Evolutionary conservation across 2,888 invertebrate species (phyloP).

Genomic region (Parascotia fuliginaria): DNA sequence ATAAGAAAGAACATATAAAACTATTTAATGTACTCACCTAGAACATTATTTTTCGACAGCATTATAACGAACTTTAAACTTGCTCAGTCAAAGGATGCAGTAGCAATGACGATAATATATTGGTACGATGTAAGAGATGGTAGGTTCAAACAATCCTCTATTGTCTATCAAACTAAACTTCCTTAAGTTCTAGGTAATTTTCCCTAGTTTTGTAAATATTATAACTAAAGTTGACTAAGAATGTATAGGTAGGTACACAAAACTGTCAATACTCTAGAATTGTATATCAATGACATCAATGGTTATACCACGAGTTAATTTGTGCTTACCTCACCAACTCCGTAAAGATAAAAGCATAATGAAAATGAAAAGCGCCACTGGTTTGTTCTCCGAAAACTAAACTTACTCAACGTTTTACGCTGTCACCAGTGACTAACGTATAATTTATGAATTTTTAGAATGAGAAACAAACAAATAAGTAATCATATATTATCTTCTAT

Average conservation of each 20-base stretch:
- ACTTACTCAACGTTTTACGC: no score
- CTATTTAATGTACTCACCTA: constrained; percentile 39
- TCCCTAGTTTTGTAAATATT: constrained; percentile 30
- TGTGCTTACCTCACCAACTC: no score
- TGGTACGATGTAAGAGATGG: constrained; percentile 3
- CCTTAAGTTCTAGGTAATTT: constrained; percentile 25
- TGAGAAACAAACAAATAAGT: no score
- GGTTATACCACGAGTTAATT: no score
- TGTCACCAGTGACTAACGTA: no score
- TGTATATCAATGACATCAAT: neutral
- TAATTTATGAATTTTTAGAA: no score
- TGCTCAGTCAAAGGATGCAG: constrained; percentile 25
- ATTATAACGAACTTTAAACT: constrained; percentile 18
- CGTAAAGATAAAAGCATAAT: no score
- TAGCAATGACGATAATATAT: constrained; percentile 25
- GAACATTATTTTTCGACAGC: constrained; percentile 24
- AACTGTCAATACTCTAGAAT: neutral
- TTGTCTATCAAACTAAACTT: constrained; percentile 41
- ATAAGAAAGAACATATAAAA: no score
- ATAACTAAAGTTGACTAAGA: neutral
- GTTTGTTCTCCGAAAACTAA: no score
- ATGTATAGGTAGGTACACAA: no score
- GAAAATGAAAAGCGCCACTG: no score
- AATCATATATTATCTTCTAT: no score
- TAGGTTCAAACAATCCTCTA: constrained; percentile 16